Evolutionary conservation across 2,113 vertebrate species (phyloP).

Genomic region (Pteruthius melanotis): DNA sequence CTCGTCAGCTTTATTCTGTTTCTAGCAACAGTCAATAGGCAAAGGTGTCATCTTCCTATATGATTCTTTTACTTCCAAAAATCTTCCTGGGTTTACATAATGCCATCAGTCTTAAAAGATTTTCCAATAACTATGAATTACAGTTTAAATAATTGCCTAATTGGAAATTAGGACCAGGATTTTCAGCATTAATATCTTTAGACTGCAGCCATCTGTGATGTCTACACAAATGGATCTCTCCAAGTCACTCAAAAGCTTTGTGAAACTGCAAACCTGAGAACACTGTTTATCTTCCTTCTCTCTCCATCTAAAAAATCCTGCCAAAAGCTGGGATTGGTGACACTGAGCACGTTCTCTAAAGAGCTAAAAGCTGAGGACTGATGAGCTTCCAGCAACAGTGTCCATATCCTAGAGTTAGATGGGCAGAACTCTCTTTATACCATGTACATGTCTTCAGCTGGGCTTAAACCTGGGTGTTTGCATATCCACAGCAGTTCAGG

Average conservation of each 20-base stretch:
- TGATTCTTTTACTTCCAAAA: neutral
- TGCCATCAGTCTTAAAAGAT: neutral
- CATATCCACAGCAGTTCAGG: neutral
- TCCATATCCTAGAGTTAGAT: neutral
- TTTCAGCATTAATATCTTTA: neutral
- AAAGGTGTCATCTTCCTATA: neutral
- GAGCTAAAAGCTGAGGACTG: neutral
- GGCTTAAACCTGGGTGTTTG: neutral
- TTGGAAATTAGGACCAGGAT: neutral
- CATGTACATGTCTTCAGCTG: neutral
- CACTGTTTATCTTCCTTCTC: neutral
- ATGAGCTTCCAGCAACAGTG: neutral
- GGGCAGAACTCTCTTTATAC: neutral
- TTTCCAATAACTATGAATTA: neutral
- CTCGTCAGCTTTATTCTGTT: neutral
- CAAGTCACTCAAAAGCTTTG: neutral
- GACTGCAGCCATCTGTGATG: neutral
- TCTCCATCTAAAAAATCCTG: neutral
- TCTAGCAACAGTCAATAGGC: neutral
- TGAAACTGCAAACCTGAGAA: neutral
- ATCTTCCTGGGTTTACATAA: neutral
- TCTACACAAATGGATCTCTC: neutral
- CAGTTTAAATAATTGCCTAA: neutral
- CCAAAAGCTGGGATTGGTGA: neutral
- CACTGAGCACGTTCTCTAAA: neutral